Evolutionary conservation across 1,140 invertebrate species (phyloP), one percentile per base, ranked within the genome.

Genomic region (Temnothorax nylanderi): DNA sequence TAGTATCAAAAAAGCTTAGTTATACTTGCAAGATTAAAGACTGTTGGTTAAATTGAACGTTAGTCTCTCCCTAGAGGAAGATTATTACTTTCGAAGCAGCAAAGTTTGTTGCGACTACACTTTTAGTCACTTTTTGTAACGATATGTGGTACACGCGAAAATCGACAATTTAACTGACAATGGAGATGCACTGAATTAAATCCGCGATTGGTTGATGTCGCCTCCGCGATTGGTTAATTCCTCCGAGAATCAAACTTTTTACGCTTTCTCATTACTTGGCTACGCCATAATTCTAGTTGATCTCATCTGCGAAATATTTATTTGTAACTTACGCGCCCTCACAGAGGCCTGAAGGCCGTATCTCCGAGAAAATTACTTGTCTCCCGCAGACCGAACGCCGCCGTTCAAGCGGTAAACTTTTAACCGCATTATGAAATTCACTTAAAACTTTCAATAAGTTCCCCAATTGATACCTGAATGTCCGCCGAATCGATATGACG

Each of bases 341-440:
- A 3, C 60, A 16, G 26, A 1, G 26, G 26, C 26, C 26, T 34
- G 11, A 49, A 44, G 44, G 56, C 37, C 51, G 49, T 62, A 84
- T 75, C 54, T 74, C 21, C 6, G 32, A 84, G 69, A 84, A 84
- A 84, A 84, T 84, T 84, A 84, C 80, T 84, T 62, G 80, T 75
- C 80, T 37, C 54, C 80, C 69, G n/a, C 54, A 60, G 80, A 84
- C 69, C 72, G 75, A 84, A 84, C 69, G 80, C 56, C 41, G 41
- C 71, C 67, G 54, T 74, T 84, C 26, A 62, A 84, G 80, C 80
- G 80, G 54, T 67, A 74, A 84, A 84, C 69, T 84, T 26, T 86
- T 58, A 86, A 86, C 62, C 75, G 77, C 77, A 86, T 86, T 86
- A 86, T 58, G 41, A 86, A 86, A 86, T 86, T 78, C 85, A 86